phyloP scores from a whole-genome alignment of 2,888 invertebrate species.

The Nymphalis urticae region DNA sequence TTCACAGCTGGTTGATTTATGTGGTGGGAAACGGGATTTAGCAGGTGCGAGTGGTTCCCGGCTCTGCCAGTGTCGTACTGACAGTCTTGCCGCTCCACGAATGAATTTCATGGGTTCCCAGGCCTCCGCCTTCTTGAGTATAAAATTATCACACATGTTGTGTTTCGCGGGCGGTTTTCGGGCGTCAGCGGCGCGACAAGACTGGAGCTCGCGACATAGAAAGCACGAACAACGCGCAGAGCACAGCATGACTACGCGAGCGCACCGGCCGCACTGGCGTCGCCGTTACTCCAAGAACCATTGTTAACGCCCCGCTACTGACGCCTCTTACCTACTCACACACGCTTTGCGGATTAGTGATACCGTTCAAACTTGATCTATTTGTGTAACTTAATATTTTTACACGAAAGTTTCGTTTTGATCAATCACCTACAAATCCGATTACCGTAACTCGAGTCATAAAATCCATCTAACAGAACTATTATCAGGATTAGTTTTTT shows the following conservation, averaged over 20 bases:
- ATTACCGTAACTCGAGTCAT: constrained; percentile 30
- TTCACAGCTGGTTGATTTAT: constrained; percentile 77
- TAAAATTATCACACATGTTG: constrained; percentile 77
- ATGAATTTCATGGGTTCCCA: constrained; percentile 77
- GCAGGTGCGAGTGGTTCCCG: constrained; percentile 70
- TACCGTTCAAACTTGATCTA: constrained; percentile 57
- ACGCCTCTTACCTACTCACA: constrained; percentile 49
- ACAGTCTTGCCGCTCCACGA: constrained; percentile 75
- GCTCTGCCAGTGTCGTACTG: constrained; percentile 79
- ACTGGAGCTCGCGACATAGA: constrained; percentile 87
- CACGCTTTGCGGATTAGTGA: constrained; percentile 63
- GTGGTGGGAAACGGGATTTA: constrained; percentile 65
- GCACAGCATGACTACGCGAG: constrained; percentile 83
- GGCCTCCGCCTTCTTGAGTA: constrained; percentile 79
- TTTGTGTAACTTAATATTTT: constrained; percentile 40
- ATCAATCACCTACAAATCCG: constrained; percentile 15
- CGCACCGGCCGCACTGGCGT: constrained; percentile 71
- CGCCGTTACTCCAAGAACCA: constrained; percentile 56
- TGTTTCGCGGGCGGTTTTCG: constrained; percentile 69
- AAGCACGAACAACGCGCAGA: constrained; percentile 87
- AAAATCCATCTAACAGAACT: constrained; percentile 19
- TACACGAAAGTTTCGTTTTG: constrained; percentile 35
- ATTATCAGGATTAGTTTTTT: constrained; percentile 25
- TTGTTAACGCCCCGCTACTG: constrained; percentile 57
- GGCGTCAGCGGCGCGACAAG: constrained; percentile 80